Conservation (phyloP, 2,888 invertebrate species). For the Drosophila trichaetosa region DNA sequence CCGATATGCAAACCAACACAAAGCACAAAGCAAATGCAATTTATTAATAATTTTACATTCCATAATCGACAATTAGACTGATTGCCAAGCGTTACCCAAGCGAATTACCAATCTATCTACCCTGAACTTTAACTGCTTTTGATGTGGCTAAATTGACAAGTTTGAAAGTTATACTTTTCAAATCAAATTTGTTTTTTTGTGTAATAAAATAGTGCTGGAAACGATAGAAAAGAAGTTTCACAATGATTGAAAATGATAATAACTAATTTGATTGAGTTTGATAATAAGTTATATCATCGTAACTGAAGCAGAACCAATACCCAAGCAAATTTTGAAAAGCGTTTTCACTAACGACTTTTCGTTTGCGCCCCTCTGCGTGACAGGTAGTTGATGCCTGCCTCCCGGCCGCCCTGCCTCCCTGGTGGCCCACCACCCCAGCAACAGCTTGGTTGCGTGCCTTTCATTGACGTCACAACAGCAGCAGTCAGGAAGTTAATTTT, state of each 20-base stretch:
- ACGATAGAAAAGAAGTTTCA: neutral
- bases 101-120: neutral
- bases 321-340: slow-evolving; percentile 1
- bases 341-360: slow-evolving; percentile 11
- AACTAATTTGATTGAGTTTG: neutral
- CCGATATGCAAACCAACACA: neutral
- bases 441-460: slow-evolving; percentile 24
- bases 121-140: neutral
- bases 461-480: slow-evolving; percentile 67
- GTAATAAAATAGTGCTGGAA: neutral
- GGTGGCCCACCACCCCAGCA: slow-evolving; percentile 1
- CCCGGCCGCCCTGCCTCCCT: neutral
- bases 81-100: neutral
- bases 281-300: neutral
- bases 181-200: neutral
- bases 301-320: neutral
- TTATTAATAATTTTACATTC: neutral
- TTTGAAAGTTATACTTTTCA: neutral
- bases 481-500: slow-evolving; percentile 55
- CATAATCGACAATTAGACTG: neutral
- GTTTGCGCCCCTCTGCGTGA: neutral
- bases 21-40: neutral
- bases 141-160: no score
- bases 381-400: slow-evolving; percentile 3
- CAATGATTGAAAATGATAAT: neutral